Base-by-base conservation (phyloP, 2,888 invertebrate species). In the Thalpophila matura region DNA sequence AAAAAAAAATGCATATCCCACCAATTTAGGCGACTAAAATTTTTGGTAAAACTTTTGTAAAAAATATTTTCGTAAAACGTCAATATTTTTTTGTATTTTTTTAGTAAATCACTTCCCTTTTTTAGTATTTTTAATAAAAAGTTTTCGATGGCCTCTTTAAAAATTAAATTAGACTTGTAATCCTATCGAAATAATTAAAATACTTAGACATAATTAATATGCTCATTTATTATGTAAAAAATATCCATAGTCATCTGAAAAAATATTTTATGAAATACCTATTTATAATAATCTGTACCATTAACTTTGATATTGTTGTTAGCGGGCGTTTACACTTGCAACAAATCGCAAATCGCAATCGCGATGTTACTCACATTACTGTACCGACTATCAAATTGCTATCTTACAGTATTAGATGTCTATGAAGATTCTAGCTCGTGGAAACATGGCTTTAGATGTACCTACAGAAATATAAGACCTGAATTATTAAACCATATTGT, bases 111-210 rank as follows among this genome's bases (percentile, higher is more conserved):
- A 43, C 16, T 16, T 22, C 24, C 5, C 20, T 35, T 40, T 63
- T 63, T 55, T 35, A 42, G 31, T 37, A 57, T 35, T 45, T 72
- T 63, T 46, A 40, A 37, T 35, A 12, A 45, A 45, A 42, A 49
- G 29, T 56, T 63, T 78, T 74, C 14, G 56, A 76, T 9, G 65
- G 75, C 75, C 75, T 77, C 59, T 77, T 42, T 54, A 6, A 29
- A 55, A 37, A 40, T 53, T 24, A 9, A 22, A 31, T 16, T 35
- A 37, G 26, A 45, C 4, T 42, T 46, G 37, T 18, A 58, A 38
- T 37, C 24, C 27, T 49, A 24, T 35, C 14, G 20, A 38, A 43
- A 26, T 18, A 24, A 16, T 22, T 12, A 22, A 16, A 16, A 47
- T 26, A 35, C 3, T 18, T 76, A 73, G 46, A 7, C 33, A 29